phyloP scores from a whole-genome alignment of 2,888 invertebrate species.

The Lithophane socia region DNA sequence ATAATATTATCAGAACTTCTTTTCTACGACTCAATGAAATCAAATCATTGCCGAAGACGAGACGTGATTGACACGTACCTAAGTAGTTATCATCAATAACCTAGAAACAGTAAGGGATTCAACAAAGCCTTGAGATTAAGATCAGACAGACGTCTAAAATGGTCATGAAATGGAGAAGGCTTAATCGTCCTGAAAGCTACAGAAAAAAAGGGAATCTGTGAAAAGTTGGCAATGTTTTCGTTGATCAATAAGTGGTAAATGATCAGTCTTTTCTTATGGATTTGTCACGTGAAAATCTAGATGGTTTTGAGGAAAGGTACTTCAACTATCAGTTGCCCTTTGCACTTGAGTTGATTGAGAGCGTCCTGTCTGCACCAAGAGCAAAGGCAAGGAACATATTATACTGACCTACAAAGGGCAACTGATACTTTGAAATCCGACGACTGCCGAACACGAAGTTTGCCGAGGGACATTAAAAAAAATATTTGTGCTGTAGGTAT shows the following conservation, averaged over 20 bases:
- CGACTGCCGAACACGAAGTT: no score
- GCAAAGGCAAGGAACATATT: no score
- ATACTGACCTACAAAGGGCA: no score
- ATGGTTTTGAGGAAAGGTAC: background rate
- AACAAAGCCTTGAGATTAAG: slow-evolving; percentile 70
- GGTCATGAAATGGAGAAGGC: slow-evolving; percentile 21
- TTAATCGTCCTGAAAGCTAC: slow-evolving; percentile 34
- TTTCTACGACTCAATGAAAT: background rate
- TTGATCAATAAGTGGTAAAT: slow-evolving; percentile 6
- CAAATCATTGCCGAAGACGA: background rate
- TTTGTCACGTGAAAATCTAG: background rate
- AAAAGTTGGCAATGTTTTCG: no score
- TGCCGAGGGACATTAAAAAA: no score
- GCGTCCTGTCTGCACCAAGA: no score
- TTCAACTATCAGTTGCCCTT: no score
- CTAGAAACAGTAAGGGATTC: slow-evolving; percentile 65
- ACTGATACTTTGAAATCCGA: no score
- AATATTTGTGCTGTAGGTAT: no score
- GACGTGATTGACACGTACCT: slow-evolving; percentile 51
- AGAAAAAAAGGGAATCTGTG: slow-evolving; percentile 8
- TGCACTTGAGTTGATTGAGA: no score
- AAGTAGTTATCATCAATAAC: slow-evolving; percentile 75
- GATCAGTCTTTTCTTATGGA: slow-evolving; percentile 8
- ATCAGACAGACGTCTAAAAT: slow-evolving; percentile 50
- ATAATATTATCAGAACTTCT: background rate